Evolutionary conservation across 2,888 invertebrate species (phyloP).

Genomic region (Xylota sylvarum): DNA sequence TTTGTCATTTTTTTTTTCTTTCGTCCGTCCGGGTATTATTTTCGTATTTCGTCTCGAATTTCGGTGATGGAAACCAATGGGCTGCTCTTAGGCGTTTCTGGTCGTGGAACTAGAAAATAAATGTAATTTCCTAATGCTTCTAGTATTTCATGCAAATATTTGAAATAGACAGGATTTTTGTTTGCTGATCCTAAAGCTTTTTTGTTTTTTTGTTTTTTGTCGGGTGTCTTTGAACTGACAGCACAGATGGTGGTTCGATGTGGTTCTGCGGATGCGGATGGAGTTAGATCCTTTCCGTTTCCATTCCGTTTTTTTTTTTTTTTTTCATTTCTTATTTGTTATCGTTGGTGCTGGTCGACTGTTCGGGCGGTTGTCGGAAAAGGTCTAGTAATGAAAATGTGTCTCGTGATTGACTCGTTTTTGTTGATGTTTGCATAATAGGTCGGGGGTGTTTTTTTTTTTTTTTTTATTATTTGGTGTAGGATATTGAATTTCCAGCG

Average conservation of each 20-base stretch:
- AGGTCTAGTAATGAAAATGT: conserved; percentile 42
- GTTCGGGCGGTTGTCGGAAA: conserved; percentile 28
- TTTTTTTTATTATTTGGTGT: neutral
- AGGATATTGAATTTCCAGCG: conserved; percentile 57
- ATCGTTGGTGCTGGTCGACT: neutral
- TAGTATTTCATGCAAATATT: conserved; percentile 57
- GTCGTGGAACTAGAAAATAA: conserved; percentile 34
- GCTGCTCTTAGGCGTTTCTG: conserved; percentile 3
- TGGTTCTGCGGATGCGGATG: conserved; percentile 22
- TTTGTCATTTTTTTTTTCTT: neutral
- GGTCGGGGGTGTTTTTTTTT: neutral
- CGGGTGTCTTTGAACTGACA: neutral
- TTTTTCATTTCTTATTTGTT: neutral
- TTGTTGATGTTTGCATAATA: conserved; percentile 46
- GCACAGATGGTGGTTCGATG: conserved; percentile 16
- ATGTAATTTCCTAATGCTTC: conserved; percentile 68
- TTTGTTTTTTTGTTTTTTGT: conserved; percentile 3
- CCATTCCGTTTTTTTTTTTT: neutral
- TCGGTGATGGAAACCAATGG: conserved; percentile 13
- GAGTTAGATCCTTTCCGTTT: conserved; percentile 15
- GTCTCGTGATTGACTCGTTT: conserved; percentile 45
- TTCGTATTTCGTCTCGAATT: conserved; percentile 35
- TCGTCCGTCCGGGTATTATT: conserved; percentile 3
- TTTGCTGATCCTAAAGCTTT: conserved; percentile 10
- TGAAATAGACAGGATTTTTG: conserved; percentile 33